Percentiles rank a stretch among this genome's conserved stretches.
Evolutionary conservation across 2,888 invertebrate species (phyloP).

Genomic region (Lycophotia porphyrea): DNA sequence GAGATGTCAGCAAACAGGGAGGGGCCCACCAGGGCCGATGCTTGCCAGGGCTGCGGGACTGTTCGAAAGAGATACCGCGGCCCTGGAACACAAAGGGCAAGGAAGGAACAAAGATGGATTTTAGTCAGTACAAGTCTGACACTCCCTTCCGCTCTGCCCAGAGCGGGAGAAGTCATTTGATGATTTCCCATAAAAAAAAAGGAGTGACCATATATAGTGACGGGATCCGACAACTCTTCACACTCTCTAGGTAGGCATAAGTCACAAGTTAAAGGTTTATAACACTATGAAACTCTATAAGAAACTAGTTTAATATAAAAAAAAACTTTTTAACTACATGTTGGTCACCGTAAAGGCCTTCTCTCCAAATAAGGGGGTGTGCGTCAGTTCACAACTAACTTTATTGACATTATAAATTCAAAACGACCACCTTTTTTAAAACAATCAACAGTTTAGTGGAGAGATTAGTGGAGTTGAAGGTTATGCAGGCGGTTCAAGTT

Average conservation of each 20-base stretch:
- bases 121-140: no score
- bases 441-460: slow-evolving; percentile 15
- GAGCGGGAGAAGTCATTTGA: no score
- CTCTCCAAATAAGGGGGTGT: slow-evolving; percentile 37
- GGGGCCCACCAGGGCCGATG: no score
- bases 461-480: slow-evolving; percentile 47
- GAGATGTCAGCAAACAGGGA: no score
- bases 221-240: background rate
- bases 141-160: no score
- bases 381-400: slow-evolving; percentile 32
- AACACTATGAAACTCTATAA: slow-evolving; percentile 14
- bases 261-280: background rate
- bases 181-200: no score
- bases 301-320: slow-evolving; percentile 47
- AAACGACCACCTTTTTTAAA: slow-evolving; percentile 26
- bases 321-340: slow-evolving; percentile 45
- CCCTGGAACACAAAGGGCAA: no score
- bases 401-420: slow-evolving; percentile 53
- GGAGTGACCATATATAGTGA: background rate
- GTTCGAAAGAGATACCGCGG: no score
- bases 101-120: no score
- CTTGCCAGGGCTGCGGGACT: no score
- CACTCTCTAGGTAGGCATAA: background rate
- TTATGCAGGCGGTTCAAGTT: slow-evolving; percentile 18
- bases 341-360: slow-evolving; percentile 6